phyloP scores from a whole-genome alignment of 1,140 invertebrate species.

The Heliothis virescens region DNA sequence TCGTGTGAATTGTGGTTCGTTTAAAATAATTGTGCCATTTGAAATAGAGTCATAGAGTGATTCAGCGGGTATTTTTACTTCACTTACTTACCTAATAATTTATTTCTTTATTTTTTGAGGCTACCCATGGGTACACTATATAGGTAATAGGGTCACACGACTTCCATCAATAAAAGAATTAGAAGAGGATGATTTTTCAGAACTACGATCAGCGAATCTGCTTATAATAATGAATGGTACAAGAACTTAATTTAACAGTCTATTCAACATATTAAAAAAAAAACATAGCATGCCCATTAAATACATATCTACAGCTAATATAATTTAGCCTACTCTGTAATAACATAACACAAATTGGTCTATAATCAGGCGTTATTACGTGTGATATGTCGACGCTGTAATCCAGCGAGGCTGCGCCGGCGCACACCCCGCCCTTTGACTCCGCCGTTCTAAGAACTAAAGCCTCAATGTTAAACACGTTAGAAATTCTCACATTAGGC shows the following conservation, averaged over 20 bases:
- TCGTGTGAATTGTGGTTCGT: not conserved
- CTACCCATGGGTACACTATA: too few species aligned
- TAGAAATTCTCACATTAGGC: constrained; percentile 23
- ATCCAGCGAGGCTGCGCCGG: constrained; percentile 23
- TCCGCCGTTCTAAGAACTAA: constrained; percentile 47
- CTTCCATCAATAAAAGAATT: too few species aligned
- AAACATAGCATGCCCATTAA: not conserved
- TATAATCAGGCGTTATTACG: constrained; percentile 46
- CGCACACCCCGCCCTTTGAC: constrained; percentile 54
- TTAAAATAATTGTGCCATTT: constrained; percentile 9
- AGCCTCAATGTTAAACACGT: constrained; percentile 27
- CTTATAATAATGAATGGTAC: too few species aligned
- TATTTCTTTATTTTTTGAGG: too few species aligned
- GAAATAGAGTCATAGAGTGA: not conserved
- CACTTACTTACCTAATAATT: not conserved
- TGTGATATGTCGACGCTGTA: constrained; percentile 38
- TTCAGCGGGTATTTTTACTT: not conserved
- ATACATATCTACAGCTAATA: not conserved
- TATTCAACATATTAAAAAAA: constrained; percentile 3
- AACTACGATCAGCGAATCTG: too few species aligned
- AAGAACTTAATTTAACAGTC: too few species aligned
- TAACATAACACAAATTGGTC: constrained; percentile 46
- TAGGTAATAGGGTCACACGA: too few species aligned
- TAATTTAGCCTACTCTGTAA: constrained; percentile 33
- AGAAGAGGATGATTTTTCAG: too few species aligned